Evolutionary conservation across 2,113 vertebrate genomes (phyloP), one percentile per base, ranked within the genome.

Genomic region (Rhea pennata): DNA sequence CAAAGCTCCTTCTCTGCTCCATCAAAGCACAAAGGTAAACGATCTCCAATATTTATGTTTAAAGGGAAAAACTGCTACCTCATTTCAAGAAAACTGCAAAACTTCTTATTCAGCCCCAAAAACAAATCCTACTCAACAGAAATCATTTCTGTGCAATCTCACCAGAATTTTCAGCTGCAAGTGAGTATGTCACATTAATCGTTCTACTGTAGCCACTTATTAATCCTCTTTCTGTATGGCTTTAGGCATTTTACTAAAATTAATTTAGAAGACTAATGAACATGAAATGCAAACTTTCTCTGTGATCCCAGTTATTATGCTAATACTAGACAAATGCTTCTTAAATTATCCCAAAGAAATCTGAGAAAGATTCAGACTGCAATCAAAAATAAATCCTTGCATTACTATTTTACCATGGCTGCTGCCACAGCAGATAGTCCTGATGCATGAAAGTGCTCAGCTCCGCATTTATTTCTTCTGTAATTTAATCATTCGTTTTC

Each of bases 201-300:
- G 0, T 67, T 90, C 85, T 81, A 76, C 65, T 73, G 76, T 6
- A 88, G 61, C 39, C 54, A 86, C 65, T 80, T 84, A 83, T 62
- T 71, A 84, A 85, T 87, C 42, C 31, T 74, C 46, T 33, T 67
- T 86, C 71, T 84, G 31, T 59, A 87, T 56, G 65, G 93, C 88
- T 94, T 94, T 88, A 94, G 92, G 83, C 80, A 82, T 84, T 95
- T 92, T 54, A 62, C 80, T 94, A 69, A 90, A 95, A 95, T 90
- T 86, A 92, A 93, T 92, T 90, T 94, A 75, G 90, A 92, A 90
- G 51, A 75, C 79, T 94, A 94, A 90, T 75, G 85, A 90, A 93
- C 56, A 79, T 12, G 58, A 93, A 95, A 95, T 87, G 69, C 53
- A 97, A 78, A 84, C 76, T 76, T 94, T 54, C 76, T 73, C 73